A percentile compares a stretch with the other conserved stretches of the same genome.
Conservation (phyloP, 2,888 invertebrate genomes). For the Patella pellucida region DNA sequence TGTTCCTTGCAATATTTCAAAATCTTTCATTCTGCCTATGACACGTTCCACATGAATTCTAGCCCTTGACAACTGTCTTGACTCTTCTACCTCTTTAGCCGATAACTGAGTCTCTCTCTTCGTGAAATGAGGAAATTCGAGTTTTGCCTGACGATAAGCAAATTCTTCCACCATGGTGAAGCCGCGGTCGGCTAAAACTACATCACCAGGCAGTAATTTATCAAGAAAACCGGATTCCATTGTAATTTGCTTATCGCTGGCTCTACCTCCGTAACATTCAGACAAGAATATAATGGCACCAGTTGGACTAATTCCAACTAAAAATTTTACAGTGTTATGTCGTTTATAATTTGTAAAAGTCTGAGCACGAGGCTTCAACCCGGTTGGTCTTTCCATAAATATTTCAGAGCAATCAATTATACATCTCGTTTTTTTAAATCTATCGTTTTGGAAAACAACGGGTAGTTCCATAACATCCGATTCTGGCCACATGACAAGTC, state of each 20-base stretch:
- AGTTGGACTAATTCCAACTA: constrained; percentile 22
- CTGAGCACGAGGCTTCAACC: background rate
- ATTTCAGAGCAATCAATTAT: background rate
- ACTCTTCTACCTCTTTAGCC: background rate
- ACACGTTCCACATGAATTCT: background rate
- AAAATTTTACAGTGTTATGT: constrained; percentile 19
- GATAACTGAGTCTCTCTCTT: background rate
- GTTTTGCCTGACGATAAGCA: background rate
- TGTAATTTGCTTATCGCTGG: background rate
- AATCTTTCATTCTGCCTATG: background rate
- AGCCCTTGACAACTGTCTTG: background rate
- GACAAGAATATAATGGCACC: constrained; percentile 26
- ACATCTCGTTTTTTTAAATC: background rate
- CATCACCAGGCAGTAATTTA: background rate
- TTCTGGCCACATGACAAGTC: too few species aligned
- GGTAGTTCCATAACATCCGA: too few species aligned
- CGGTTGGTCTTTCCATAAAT: background rate
- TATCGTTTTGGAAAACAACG: too few species aligned
- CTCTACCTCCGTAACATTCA: background rate
- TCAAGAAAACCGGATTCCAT: background rate
- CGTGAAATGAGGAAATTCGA: background rate
- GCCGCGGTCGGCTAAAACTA: constrained; percentile 17
- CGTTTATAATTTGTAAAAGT: constrained; percentile 9
- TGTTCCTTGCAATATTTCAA: background rate
- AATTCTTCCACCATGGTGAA: constrained; percentile 8